phyloP scores from a whole-genome alignment of 2,888 invertebrate genomes.

The Drosophila cracens region DNA sequence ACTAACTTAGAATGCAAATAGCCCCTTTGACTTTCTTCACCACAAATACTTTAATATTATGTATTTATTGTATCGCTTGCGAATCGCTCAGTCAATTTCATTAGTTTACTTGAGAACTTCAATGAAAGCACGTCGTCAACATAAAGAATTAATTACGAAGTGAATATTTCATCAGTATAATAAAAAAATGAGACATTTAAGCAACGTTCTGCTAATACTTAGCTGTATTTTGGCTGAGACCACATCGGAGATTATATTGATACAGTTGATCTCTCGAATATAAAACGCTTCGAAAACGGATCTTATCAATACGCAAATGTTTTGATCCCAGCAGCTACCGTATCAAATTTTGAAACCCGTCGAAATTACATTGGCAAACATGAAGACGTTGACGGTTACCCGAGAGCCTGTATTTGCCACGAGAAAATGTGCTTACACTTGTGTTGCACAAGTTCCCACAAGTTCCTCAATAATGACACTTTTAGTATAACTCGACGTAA shows the following conservation, averaged over 20 bases:
- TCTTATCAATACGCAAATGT: conserved; percentile 57
- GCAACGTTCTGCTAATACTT: background rate
- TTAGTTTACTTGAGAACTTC: conserved; percentile 4
- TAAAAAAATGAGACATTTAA: conserved; percentile 2
- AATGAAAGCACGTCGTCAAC: background rate
- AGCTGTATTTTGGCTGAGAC: background rate
- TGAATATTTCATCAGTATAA: background rate
- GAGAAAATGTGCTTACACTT: conserved; percentile 75
- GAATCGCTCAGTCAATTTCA: background rate
- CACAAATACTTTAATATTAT: too few relatives aligned
- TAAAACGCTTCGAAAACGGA: conserved; percentile 37
- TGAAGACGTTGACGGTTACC: background rate
- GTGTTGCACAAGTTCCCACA: conserved; percentile 55
- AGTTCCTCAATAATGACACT: background rate
- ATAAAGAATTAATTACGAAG: background rate
- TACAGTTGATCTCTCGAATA: conserved; percentile 53
- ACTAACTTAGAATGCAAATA: background rate
- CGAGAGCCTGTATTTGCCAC: conserved; percentile 70
- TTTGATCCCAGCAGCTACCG: conserved; percentile 45
- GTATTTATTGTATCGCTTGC: background rate
- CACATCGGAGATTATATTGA: conserved; percentile 35
- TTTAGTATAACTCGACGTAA: conserved; percentile 15
- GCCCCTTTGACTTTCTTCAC: background rate
- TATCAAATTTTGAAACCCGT: conserved; percentile 39
- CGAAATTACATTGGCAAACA: fast-evolving